Percentiles rank a stretch among this genome's conserved stretches.
phyloP scores from a whole-genome alignment of 64 coral and sea anemone species.

The Stichodactyla mertensii region DNA sequence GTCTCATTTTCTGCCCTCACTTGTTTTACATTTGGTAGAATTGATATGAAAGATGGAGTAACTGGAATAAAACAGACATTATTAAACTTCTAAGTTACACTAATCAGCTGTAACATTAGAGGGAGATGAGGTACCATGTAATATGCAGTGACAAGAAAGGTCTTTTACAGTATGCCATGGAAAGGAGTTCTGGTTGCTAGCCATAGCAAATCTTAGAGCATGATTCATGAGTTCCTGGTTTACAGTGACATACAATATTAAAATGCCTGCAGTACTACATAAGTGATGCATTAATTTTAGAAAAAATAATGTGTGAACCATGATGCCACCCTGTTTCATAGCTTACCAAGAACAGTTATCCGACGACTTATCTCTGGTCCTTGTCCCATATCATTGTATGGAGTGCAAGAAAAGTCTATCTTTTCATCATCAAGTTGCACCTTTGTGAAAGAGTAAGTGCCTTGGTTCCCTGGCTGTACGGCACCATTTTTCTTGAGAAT shows the following conservation, averaged over 20 bases:
- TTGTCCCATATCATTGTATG: constrained; percentile 37
- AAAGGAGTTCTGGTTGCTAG: too few relatives aligned
- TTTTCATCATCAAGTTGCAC: constrained; percentile 20
- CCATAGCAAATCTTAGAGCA: too few relatives aligned
- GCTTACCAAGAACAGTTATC: constrained; percentile 51
- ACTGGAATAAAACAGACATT: not conserved
- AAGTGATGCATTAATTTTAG: too few relatives aligned
- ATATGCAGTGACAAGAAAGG: too few relatives aligned
- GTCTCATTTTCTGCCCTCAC: constrained; percentile 58
- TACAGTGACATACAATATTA: too few relatives aligned
- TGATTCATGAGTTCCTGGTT: too few relatives aligned
- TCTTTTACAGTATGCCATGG: too few relatives aligned
- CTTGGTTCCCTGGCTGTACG: not conserved
- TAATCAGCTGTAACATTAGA: too few relatives aligned
- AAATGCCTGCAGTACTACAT: too few relatives aligned
- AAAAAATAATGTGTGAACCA: too few relatives aligned
- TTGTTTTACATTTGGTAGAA: not conserved
- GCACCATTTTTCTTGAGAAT: constrained; percentile 25
- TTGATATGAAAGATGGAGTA: not conserved
- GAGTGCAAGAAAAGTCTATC: constrained; percentile 24
- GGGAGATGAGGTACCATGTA: too few relatives aligned
- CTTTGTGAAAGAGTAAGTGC: not conserved
- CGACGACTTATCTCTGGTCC: constrained; percentile 23
- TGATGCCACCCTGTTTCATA: not conserved
- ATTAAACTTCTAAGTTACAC: too few relatives aligned